Evolutionary conservation across 2,113 vertebrate species (phyloP).

Genomic region (Mellivora capensis): DNA sequence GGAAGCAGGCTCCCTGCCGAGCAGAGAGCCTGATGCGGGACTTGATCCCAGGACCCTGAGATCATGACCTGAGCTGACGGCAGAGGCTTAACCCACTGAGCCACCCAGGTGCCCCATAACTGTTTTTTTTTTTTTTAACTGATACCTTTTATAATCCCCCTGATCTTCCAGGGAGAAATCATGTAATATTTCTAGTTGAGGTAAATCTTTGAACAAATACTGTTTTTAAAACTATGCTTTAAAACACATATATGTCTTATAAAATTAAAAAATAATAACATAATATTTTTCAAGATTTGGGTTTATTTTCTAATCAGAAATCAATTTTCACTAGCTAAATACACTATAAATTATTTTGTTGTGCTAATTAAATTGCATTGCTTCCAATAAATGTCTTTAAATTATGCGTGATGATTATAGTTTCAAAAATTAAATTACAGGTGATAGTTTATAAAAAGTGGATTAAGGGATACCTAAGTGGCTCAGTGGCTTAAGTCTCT

Average conservation of each 20-base stretch:
- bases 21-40: too few relatives aligned
- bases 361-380: neutral
- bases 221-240: neutral
- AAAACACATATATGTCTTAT: neutral
- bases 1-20: too few relatives aligned
- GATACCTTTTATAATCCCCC: neutral
- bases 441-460: neutral
- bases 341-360: neutral
- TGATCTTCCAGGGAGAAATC: neutral
- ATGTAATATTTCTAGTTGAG: neutral
- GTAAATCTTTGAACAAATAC: neutral
- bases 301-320: constrained; percentile 1
- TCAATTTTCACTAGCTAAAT: neutral
- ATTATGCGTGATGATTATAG: neutral
- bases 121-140: neutral
- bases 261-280: neutral
- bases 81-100: too few relatives aligned
- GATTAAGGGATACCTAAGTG: neutral
- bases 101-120: too few relatives aligned
- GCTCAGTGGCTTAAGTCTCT: neutral
- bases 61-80: too few relatives aligned
- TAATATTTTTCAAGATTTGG: neutral
- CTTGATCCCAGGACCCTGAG: too few relatives aligned
- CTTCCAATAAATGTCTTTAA: neutral
- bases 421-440: neutral